phyloP scores from a whole-genome alignment of 2,113 vertebrate species.

The Nothocercus julius region DNA sequence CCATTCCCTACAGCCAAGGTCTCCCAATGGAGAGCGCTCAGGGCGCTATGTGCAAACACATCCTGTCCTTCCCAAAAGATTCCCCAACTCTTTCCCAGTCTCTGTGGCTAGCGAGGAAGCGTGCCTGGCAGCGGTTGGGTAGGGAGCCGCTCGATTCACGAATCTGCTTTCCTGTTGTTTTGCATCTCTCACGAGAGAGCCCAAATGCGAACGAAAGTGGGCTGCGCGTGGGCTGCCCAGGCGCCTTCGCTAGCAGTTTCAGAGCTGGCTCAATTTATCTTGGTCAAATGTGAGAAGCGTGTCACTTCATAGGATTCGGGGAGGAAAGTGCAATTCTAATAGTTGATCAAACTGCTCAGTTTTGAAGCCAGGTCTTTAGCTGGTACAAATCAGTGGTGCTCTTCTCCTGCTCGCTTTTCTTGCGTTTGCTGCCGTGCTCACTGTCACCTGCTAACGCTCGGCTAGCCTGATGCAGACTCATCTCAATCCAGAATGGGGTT shows the following conservation, averaged over 20 bases:
- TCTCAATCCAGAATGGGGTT: background rate
- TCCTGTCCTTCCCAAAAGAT: background rate
- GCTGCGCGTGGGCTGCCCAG: background rate
- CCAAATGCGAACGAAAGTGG: background rate
- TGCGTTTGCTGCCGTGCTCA: background rate
- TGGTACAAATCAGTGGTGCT: background rate
- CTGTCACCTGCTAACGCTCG: accelerated
- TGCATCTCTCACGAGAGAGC: background rate
- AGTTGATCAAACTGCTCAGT: background rate
- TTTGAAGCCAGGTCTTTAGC: background rate
- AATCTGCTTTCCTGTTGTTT: background rate
- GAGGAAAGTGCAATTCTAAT: background rate
- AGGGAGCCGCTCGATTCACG: background rate
- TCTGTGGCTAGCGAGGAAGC: background rate
- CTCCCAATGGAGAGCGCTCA: accelerated
- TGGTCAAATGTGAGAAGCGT: background rate
- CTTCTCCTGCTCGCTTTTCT: background rate
- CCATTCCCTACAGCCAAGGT: background rate
- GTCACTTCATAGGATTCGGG: accelerated
- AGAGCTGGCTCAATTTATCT: background rate
- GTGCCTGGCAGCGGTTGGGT: background rate
- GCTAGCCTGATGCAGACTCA: accelerated
- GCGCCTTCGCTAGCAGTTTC: background rate
- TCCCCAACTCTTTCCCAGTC: background rate
- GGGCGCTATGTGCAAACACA: background rate